Base-by-base conservation (phyloP, 2,888 invertebrate genomes). In the Malthinus flaveolus region DNA sequence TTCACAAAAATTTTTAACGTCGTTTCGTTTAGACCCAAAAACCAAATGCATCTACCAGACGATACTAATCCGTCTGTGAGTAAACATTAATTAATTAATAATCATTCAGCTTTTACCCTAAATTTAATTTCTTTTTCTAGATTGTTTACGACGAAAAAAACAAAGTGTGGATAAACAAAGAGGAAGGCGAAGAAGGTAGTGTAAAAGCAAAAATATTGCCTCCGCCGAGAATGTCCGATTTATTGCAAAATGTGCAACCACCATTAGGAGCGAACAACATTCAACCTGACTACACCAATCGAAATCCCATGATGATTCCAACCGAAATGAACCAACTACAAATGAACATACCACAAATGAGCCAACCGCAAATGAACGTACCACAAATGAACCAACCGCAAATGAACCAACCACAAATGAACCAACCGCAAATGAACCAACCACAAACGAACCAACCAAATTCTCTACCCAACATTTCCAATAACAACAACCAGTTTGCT, bases 11-110 rank as follows among this genome's bases (percentile, higher is more conserved):
- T 95, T 69, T 91, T 92, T 81, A 91, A 87, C 77, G 92, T 91
- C 79, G 82, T 94, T 58, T 84, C 91, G 12, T 83, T 90, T 51
- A 89, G 90, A 68, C 88, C 91, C 42, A 93, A 92, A 80, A 95
- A 95, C 83, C 95, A 95, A 83, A 95, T 95, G 94, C 95, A 91
- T 73, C 82, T 97, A 68, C 96, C 97, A 1, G 95, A 96, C 80
- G 96, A 97, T 80, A 95, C 90, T 78, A 91, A 96, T 81, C 95
- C 94, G 63, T 82, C 90, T 63, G 93, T 93, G 82, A 85, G 86
- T 81, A 66, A 32, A 33, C 32, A 37, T 15, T 49, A 23, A 23
- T 23, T 23, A 23, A 3, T 2, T 23, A 23, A 2, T 23, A 23
- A 23, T 23, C 2, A 23, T 23, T 23, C 23, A 23, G 5, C 23